These are phyloP conservation scores for Spilogale gracilis DNA, from an alignment of 2,113 vertebrate genomes.

Conservation along the genomic window DNA sequence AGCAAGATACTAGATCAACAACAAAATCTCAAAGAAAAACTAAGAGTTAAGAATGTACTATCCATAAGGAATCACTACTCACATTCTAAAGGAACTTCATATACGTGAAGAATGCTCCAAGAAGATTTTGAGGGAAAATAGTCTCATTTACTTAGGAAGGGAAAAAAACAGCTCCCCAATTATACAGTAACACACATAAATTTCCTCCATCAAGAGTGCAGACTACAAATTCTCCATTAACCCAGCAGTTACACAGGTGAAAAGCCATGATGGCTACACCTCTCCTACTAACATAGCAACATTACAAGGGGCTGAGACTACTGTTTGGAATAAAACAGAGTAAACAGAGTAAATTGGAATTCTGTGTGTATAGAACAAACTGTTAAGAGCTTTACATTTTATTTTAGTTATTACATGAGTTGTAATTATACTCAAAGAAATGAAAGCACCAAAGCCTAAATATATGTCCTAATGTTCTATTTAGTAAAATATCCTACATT, in stretches of 20 bases:
- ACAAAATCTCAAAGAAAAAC: slow-evolving; percentile 54
- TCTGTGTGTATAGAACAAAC: background rate
- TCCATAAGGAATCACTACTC: background rate
- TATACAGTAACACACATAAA: background rate
- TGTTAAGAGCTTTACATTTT: slow-evolving; percentile 20
- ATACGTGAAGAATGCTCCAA: background rate
- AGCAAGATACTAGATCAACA: slow-evolving; percentile 26
- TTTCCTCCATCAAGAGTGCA: background rate
- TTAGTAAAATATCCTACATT: background rate
- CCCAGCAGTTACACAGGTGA: background rate
- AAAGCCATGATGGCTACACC: background rate
- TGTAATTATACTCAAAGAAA: slow-evolving; percentile 24
- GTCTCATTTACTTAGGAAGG: background rate
- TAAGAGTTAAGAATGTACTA: slow-evolving; percentile 5
- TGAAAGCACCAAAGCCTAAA: background rate
- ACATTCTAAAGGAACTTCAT: background rate
- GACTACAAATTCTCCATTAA: background rate
- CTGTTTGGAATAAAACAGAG: background rate
- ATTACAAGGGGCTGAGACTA: background rate
- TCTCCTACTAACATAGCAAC: background rate
- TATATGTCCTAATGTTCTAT: background rate
- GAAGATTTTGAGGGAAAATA: slow-evolving; percentile 40
- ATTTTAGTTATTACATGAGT: background rate
- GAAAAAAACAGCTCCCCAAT: background rate
- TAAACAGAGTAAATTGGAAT: background rate